Evolutionary conservation across 2,888 invertebrate species (phyloP), one percentile per base, ranked within the genome.

Genomic region (Nomada ferruginata): DNA sequence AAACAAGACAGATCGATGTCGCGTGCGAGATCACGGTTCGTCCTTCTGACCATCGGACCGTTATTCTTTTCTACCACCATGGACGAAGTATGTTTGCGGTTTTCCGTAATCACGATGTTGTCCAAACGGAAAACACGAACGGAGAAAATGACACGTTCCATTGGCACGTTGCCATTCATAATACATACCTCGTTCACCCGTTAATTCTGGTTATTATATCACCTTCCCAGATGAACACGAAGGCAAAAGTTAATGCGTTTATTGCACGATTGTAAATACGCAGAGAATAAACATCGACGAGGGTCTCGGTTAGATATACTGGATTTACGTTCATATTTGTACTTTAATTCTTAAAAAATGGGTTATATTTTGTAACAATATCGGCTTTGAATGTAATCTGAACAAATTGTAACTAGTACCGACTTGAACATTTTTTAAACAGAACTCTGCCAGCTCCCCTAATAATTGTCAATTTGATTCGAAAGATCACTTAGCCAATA

Each of bases 91-190:
- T 59, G 36, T 59, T 47, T n/a, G 57, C 55, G 26, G 20, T 57
- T 36, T 72, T 63, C 57, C 26, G n/a, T 36, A 53, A 29, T 52
- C 52, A 11, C n/a, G 26, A 42, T 61, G 50, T 18, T 55, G 65
- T 64, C 23, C 11, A 26, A 66, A 65, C 52, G 44, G 10, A 65
- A 59, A 65, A n/a, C 20, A 36, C 10, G n/a, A 57, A 70, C 26
- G 44, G 23, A 50, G 59, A 18, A 47, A 74, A 81, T 73, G 59
- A 79, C 26, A 73, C 44, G 80, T 73, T 64, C 47, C 68, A 13
- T 1, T 20, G 36, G 13, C 15, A 50, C 29, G 47, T 26, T 42
- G 73, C n/a, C 59, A 69, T 69, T 68, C 47, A 2, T 15, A 36
- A 36, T 36, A 36, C 42, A 20, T 50, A 23, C 11, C 20, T 20